Conservation (phyloP, 2,888 invertebrate genomes). For the Troglohyphantes excavatus region DNA sequence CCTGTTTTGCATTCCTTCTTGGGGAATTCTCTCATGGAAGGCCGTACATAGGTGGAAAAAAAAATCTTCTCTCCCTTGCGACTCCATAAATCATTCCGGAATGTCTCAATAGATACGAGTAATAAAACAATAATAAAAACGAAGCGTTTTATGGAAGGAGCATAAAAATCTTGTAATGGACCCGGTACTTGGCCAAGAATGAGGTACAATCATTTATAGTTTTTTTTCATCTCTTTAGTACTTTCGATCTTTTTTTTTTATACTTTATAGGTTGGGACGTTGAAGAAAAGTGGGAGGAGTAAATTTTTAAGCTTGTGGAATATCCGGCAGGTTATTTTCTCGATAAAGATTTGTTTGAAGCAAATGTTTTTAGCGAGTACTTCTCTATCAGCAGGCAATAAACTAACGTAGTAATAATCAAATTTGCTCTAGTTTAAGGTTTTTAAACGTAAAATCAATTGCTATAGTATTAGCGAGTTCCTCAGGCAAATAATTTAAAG, state of each 20-base stretch:
- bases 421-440: too few relatives aligned
- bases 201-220: not conserved
- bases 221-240: not conserved
- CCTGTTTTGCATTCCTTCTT: not conserved
- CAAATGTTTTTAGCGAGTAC: too few relatives aligned
- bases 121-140: constrained; percentile 32
- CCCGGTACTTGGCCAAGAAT: constrained; percentile 25
- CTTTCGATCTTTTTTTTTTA: not conserved
- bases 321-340: too few relatives aligned
- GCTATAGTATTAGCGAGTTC: too few relatives aligned
- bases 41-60: constrained; percentile 1
- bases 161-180: constrained; percentile 29
- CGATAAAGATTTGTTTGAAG: too few relatives aligned
- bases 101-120: constrained; percentile 55
- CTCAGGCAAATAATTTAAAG: too few relatives aligned
- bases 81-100: constrained; percentile 49
- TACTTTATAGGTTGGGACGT: not conserved
- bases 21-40: not conserved
- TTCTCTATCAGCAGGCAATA: too few relatives aligned
- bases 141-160: constrained; percentile 2
- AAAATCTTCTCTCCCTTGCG: not conserved
- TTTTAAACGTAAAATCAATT: too few relatives aligned
- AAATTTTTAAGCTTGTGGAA: not conserved
- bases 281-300: not conserved
- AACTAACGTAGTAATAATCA: too few relatives aligned